These are phyloP conservation scores for Heliconius melpomene DNA, from an alignment of 1,140 invertebrate species.

Conservation along the genomic window DNA sequence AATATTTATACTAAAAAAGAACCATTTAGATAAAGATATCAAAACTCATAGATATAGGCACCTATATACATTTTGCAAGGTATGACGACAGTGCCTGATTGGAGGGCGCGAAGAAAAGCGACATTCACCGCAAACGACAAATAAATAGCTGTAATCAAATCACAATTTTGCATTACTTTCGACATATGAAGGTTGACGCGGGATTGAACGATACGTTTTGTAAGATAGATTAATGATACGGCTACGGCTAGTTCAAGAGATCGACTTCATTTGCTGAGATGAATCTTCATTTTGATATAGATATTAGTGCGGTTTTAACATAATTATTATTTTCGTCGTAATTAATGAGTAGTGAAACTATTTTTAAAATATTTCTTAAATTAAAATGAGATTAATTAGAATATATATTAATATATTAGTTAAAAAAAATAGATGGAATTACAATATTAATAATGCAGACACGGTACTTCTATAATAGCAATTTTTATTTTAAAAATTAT, in stretches of 20 bases:
- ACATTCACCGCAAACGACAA: constrained; percentile 53
- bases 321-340: neutral
- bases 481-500: too few species aligned
- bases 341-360: too few species aligned
- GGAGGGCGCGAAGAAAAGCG: constrained; percentile 43
- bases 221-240: constrained; percentile 26
- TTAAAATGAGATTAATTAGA: too few species aligned
- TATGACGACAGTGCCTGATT: constrained; percentile 18
- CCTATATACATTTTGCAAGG: neutral
- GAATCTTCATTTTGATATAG: neutral
- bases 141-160: constrained; percentile 53
- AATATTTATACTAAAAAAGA: neutral
- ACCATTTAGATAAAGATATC: neutral
- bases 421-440: too few species aligned
- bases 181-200: constrained; percentile 38
- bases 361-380: too few species aligned
- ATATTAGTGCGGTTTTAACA: neutral
- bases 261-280: neutral
- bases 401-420: too few species aligned
- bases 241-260: neutral
- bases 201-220: constrained; percentile 25
- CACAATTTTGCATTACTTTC: constrained; percentile 50
- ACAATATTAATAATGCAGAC: too few species aligned
- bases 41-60: neutral
- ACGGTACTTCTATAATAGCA: too few species aligned